Evolutionary conservation across 37 sponge, comb jelly and placozoan species (phyloP), one percentile per base, ranked within the genome.

Genomic region (Beroe ovata): DNA sequence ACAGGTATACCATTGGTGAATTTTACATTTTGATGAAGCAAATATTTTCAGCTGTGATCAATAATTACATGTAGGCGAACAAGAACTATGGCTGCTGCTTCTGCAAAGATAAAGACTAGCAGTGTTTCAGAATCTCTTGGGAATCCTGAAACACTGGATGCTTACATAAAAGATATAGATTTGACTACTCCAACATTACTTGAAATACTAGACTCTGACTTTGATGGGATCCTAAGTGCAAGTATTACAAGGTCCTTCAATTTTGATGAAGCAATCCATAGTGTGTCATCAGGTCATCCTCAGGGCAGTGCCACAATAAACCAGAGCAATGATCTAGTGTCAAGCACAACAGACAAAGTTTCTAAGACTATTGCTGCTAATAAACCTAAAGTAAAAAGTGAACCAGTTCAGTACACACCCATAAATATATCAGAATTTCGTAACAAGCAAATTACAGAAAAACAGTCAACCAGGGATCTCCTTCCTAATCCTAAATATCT

Each of bases 261-360:
- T 42, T 77, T 77, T 77, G 84, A 77, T 42, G 84, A 77, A 42
- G 84, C 84, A 1, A 77, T 77, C 11, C 84, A 77, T n/a, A 77
- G 33, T 42, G 28, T 39, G 0, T 29, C 84, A 77, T 34, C 30
- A 30, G 69, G 14, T 16, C 25, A 11, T 34, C 32, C 71, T 35
- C 47, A 33, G 11, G 41, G 20, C 22, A 26, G 22, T 40, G 47
- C 39, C 19, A 6, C 8, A 16, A 19, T 41, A n/a, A 16, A 18
- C 4, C 39, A 77, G 14, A 25, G 4, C 1, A 77, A 77, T 21
- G 84, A 42, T 11, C 14, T 41, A 25, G 1, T 23, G 1, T 47
- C 54, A 47, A 47, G 11, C 54, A 6, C 11, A 47, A 16, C 54
- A 47, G 29, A 26, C 63, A 20, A 62, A 16, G 23, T 23, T n/a